Evolutionary conservation across 1,140 invertebrate species (phyloP), one percentile per base, ranked within the genome.

Genomic region (Drosophila erecta): DNA sequence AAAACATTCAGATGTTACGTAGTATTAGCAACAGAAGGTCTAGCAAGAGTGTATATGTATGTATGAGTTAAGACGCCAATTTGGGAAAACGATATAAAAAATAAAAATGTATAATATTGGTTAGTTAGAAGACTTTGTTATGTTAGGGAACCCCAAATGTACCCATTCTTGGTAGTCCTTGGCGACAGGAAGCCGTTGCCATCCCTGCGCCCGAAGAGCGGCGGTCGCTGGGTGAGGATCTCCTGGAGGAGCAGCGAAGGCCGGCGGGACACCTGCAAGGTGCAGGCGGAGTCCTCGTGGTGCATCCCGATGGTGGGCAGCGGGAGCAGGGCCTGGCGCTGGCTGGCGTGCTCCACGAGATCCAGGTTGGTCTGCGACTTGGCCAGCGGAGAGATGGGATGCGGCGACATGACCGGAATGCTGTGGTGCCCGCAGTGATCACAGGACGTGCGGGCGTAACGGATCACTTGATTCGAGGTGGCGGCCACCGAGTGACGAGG

Each of bases 171-270:
- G 64, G 58, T 69, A 17, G 10, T 73, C 15, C 62, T 66, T 3
- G 75, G 60, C 44, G 80, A 69, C 12, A 87, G 41, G 38, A 79
- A 76, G 33, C 65, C 65, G 24, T 47, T 90, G 81, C 79, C 54
- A 77, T 93, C 70, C 79, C 92, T 74, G 60, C 92, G 64, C 55
- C 92, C 76, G 80, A 92, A 87, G 2, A 90, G 60, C n/a, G 92
- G 86, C 40, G 92, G 85, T 61, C 93, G 74, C n/a, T 93, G 75
- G 0, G 90, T 90, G n/a, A 92, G 53, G 41, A 92, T 89, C 56
- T 92, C 92, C 47, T 92, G 92, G 5, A 92, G 54, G 11, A 92
- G 55, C 41, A 92, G 66, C 2, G 91, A 92, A 6, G 91, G 90
- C 15, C 92, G 49, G 20, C 92, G 81, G 20, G 91, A 92, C 4